Evolutionary conservation across 2,113 vertebrate species (phyloP), one percentile per base, ranked within the genome.

Genomic region (Oreochromis spilurus): DNA sequence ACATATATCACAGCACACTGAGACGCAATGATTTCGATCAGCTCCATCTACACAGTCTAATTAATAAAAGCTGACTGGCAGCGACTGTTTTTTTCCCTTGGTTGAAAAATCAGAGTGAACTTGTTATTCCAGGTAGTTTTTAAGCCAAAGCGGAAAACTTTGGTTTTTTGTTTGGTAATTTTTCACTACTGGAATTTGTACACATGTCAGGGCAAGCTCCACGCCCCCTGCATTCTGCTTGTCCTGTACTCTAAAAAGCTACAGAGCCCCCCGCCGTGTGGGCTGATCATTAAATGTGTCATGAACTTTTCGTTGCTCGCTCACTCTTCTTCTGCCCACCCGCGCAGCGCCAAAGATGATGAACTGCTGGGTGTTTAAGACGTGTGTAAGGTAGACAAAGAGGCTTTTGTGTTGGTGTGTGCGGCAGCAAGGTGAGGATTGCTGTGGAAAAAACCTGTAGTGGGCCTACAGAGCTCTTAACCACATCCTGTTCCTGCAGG

Each of bases 401-500:
- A 55, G 48, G 70, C 52, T 54, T 70, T 53, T 82, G 16, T 86
- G 57, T 53, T 52, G 80, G n/a, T 82, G 9, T 48, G 53, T 57
- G 54, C 36, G n/a, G 26, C 79, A 60, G 67, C 12, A 14, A 50
- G 31, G 26, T 43, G 50, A 62, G 58, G 84, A 78, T 53, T 79
- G 79, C 79, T 87, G 75, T 72, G 88, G 9, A 87, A 89, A 89
- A 85, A 72, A 88, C 75, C 77, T 38, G 55, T 38, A 72, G 81
- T 80, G 84, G 86, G 70, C n/a, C n/a, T 10, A 26, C 87, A 9
- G 31, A 82, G 75, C 45, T 3, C 52, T 62, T 67, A 84, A 90
- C 87, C 88, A 55, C 84, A 81, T 88, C 79, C 78, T 82, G 65
- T 53, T 89, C 60, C 81, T 83, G 57, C 87, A 86, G 85, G 87